Conservation (phyloP, 2,113 vertebrate genomes). For the Cyprinodon tularosa region DNA sequence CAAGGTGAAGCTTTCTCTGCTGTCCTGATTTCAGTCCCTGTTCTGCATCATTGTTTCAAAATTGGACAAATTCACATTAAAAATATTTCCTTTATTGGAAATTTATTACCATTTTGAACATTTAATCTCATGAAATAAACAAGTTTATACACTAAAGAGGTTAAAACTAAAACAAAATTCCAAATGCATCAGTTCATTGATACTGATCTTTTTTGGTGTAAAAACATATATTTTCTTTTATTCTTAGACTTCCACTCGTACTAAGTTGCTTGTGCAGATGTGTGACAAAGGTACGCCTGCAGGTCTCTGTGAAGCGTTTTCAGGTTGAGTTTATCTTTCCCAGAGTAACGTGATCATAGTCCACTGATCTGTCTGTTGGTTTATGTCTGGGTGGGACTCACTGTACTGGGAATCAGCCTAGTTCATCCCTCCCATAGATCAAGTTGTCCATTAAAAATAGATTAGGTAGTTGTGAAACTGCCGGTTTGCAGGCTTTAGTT, state of each 20-base stretch:
- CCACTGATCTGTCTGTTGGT: constrained; percentile 17
- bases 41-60: no score
- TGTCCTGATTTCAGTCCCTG: no score
- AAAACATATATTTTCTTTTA: not conserved
- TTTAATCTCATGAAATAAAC: not conserved
- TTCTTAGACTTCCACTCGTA: not conserved
- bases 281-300: not conserved
- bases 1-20: no score
- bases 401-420: not conserved
- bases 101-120: not conserved
- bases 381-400: not conserved
- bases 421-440: not conserved
- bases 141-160: no score
- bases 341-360: not conserved
- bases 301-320: constrained; percentile 9
- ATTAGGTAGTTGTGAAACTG: not conserved
- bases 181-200: not conserved
- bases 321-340: constrained; percentile 36
- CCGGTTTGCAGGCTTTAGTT: not conserved
- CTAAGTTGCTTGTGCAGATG: not conserved
- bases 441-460: not conserved
- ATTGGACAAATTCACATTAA: not conserved
- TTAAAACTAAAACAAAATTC: no score
- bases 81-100: not conserved
- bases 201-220: not conserved